Evolutionary conservation across 1,140 invertebrate species (phyloP).

Genomic region (Thaumatotibia leucotreta): DNA sequence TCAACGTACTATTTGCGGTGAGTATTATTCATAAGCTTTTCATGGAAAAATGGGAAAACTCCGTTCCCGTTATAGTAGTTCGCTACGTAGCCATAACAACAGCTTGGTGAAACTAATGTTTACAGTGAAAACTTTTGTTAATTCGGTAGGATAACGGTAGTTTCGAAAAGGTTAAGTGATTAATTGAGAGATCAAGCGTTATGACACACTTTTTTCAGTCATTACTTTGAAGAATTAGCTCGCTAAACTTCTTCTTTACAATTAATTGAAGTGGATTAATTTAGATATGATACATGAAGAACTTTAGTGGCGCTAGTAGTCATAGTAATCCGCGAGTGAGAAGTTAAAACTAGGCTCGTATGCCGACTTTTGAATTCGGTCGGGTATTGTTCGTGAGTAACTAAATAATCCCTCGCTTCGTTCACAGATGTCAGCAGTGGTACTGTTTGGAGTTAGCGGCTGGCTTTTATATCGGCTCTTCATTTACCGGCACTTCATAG

Average conservation of each 20-base stretch:
- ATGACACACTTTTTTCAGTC: conserved; percentile 12
- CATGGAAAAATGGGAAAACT: not conserved
- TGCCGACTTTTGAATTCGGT: conserved; percentile 24
- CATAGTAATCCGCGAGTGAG: not conserved
- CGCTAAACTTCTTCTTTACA: conserved; percentile 19
- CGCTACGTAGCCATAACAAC: conserved; percentile 4
- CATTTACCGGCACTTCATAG: conserved; percentile 71
- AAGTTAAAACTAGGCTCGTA: not conserved
- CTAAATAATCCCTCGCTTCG: conserved; percentile 29
- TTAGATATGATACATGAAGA: conserved; percentile 12
- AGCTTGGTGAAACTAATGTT: conserved; percentile 1
- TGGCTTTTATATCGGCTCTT: conserved; percentile 75
- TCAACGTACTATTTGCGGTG: conserved; percentile 69
- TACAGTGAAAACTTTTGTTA: not conserved
- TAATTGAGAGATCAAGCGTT: not conserved
- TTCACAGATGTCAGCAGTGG: conserved; percentile 75
- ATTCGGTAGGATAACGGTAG: not conserved
- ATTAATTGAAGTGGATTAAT: conserved; percentile 22
- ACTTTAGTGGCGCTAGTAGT: conserved; percentile 34
- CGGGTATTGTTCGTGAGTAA: conserved; percentile 25
- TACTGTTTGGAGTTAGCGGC: conserved; percentile 66
- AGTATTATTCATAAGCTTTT: conserved; percentile 41
- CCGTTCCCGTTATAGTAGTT: not conserved
- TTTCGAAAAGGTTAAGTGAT: not conserved
- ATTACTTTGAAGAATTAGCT: conserved; percentile 12